A percentile compares a stretch with the other conserved stretches of the same genome.
These are phyloP conservation scores for Antheraea pernyi DNA, from an alignment of 1,140 invertebrate species.

Conservation along the genomic window DNA sequence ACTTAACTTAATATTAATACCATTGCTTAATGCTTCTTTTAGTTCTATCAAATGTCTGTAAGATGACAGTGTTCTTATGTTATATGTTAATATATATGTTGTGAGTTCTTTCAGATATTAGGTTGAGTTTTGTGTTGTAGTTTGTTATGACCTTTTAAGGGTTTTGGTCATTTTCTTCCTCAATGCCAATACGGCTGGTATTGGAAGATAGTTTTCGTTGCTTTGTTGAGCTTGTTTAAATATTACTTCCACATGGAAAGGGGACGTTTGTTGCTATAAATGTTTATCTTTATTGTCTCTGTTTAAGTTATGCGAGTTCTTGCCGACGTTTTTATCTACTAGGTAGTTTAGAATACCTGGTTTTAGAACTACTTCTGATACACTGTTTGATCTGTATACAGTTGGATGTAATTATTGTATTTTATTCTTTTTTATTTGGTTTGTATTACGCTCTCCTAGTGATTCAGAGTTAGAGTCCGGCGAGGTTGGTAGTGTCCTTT, in stretches of 20 bases:
- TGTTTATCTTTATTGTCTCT: neutral
- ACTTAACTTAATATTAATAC: no score
- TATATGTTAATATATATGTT: neutral
- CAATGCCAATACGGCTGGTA: neutral
- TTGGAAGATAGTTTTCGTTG: slow-evolving; percentile 2
- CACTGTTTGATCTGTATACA: neutral
- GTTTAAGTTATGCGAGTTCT: neutral
- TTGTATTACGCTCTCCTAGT: neutral
- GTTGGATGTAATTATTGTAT: neutral
- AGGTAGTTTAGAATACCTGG: slow-evolving; percentile 5
- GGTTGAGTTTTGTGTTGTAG: neutral
- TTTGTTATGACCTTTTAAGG: slow-evolving; percentile 12
- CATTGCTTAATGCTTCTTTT: neutral
- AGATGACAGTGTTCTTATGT: neutral
- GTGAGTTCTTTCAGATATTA: neutral
- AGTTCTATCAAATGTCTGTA: slow-evolving; percentile 6
- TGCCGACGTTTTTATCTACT: neutral
- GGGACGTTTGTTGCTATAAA: slow-evolving; percentile 11
- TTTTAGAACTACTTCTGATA: neutral
- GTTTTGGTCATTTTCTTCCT: slow-evolving; percentile 19
- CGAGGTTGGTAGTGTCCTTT: slow-evolving; percentile 4
- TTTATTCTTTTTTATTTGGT: slow-evolving; percentile 3
- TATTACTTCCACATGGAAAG: neutral
- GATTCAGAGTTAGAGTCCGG: neutral
- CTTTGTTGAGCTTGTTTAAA: neutral